Conservation (phyloP, 1,140 invertebrate genomes). For the Globodera rostochiensis region DNA sequence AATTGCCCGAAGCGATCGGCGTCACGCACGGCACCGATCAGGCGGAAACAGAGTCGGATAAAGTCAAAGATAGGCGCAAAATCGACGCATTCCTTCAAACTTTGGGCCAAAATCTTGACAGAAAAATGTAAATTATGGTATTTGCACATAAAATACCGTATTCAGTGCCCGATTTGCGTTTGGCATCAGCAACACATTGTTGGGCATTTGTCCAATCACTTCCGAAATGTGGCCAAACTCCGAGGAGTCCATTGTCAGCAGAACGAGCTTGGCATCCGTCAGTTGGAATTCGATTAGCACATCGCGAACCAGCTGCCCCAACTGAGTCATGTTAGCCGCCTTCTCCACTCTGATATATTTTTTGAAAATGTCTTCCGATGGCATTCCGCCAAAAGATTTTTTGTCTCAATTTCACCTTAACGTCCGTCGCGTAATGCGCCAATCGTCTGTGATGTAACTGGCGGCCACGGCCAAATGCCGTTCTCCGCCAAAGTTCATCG, state of each 20-base stretch:
- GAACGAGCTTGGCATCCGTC: slow-evolving; percentile 16
- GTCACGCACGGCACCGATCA: slow-evolving; percentile 13
- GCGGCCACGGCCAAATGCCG: slow-evolving; percentile 36
- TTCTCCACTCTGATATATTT: slow-evolving; percentile 31
- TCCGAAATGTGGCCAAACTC: slow-evolving; percentile 36
- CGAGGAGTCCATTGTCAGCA: slow-evolving; percentile 35
- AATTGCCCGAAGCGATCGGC: slow-evolving; percentile 2
- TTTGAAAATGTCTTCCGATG: too few species aligned
- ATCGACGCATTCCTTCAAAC: slow-evolving; percentile 35
- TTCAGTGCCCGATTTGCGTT: slow-evolving; percentile 41
- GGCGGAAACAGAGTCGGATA: slow-evolving; percentile 30
- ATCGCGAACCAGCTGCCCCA: slow-evolving; percentile 17
- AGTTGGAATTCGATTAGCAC: slow-evolving; percentile 34
- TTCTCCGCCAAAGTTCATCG: slow-evolving; percentile 36
- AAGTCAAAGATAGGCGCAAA: slow-evolving; percentile 10
- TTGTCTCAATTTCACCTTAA: slow-evolving; percentile 35
- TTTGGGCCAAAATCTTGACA: slow-evolving; percentile 36
- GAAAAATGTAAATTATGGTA: slow-evolving; percentile 18
- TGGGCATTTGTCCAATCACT: slow-evolving; percentile 27
- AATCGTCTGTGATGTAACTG: slow-evolving; percentile 56
- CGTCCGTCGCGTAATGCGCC: slow-evolving; percentile 46
- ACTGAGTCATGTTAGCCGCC: background rate
- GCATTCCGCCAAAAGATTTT: slow-evolving; percentile 4
- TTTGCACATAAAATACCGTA: slow-evolving; percentile 19
- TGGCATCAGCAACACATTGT: slow-evolving; percentile 36